A percentile compares a stretch with the other conserved stretches of the same genome.
phyloP scores from a whole-genome alignment of 64 coral and sea anemone species.

The Acropora yongei region DNA sequence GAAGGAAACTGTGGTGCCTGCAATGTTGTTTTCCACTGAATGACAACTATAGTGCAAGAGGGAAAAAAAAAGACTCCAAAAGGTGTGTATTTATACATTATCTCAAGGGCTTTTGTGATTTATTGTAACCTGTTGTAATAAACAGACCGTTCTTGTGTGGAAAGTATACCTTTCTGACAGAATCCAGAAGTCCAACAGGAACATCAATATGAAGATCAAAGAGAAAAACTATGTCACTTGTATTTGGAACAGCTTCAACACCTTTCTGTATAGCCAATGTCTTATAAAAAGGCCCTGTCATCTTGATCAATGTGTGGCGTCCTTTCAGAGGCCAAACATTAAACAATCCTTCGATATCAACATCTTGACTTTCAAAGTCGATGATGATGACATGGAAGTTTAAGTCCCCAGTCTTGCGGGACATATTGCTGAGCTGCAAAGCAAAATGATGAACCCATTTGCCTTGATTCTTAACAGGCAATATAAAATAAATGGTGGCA shows the following conservation, averaged over 20 bases:
- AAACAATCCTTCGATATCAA: conserved; percentile 31
- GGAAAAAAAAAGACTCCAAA: too few species aligned
- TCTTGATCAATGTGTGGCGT: conserved; percentile 23
- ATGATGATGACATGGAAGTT: conserved; percentile 30
- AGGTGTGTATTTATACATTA: too few species aligned
- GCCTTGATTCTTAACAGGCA: conserved; percentile 57
- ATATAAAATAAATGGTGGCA: conserved; percentile 46
- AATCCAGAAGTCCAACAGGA: conserved; percentile 19
- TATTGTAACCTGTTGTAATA: too few species aligned
- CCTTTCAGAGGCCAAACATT: background rate
- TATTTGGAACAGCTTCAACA: conserved; percentile 46
- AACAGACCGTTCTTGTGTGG: background rate
- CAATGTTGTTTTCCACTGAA: too few species aligned
- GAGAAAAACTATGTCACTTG: conserved; percentile 39
- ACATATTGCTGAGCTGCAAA: conserved; percentile 22
- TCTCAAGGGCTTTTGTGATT: too few species aligned
- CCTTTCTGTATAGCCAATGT: conserved; percentile 30
- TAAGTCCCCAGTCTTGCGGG: background rate
- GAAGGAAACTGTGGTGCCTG: too few species aligned
- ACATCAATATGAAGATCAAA: conserved; percentile 57
- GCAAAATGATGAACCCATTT: conserved; percentile 55
- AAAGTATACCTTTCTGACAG: conserved; percentile 26
- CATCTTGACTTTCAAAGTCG: conserved; percentile 49
- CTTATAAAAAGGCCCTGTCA: conserved; percentile 30
- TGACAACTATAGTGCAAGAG: too few species aligned